Evolutionary conservation across 2,113 vertebrate genomes (phyloP).

Genomic region (Centropus unirufus): DNA sequence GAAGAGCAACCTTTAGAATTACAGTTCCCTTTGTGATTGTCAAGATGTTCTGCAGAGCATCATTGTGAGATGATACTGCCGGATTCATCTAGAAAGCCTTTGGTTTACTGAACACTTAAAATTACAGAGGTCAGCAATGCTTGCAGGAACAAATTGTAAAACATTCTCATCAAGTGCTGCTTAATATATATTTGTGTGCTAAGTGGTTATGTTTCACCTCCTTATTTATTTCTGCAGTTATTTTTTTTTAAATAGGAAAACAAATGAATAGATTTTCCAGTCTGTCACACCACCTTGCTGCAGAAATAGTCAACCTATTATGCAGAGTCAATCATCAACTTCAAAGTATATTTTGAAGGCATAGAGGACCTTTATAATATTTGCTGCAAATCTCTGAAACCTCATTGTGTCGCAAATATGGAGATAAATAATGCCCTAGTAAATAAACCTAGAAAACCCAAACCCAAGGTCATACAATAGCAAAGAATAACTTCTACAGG

Average conservation of each 20-base stretch:
- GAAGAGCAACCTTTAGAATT: not conserved
- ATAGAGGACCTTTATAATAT: not conserved
- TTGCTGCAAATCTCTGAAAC: not conserved
- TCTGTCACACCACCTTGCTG: not conserved
- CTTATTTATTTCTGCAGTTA: constrained; percentile 18
- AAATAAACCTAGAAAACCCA: not conserved
- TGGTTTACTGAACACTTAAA: not conserved
- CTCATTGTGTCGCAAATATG: not conserved
- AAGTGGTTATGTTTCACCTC: not conserved
- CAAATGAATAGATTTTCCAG: constrained; percentile 28
- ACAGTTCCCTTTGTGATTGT: not conserved
- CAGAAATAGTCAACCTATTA: not conserved
- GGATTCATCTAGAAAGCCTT: not conserved
- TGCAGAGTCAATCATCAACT: not conserved
- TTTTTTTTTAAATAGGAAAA: constrained; percentile 34
- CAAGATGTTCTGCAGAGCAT: not conserved
- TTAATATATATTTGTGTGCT: not conserved
- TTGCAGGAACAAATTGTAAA: not conserved
- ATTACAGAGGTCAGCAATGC: constrained; percentile 7
- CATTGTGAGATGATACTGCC: not conserved
- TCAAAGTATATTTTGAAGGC: not conserved
- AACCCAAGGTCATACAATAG: not conserved
- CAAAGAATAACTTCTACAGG: not conserved
- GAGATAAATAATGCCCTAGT: not conserved
- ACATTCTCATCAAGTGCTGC: not conserved